phyloP scores from a whole-genome alignment of 2,797 vertebrate genomes.

The Ambastaia sidthimunki region DNA sequence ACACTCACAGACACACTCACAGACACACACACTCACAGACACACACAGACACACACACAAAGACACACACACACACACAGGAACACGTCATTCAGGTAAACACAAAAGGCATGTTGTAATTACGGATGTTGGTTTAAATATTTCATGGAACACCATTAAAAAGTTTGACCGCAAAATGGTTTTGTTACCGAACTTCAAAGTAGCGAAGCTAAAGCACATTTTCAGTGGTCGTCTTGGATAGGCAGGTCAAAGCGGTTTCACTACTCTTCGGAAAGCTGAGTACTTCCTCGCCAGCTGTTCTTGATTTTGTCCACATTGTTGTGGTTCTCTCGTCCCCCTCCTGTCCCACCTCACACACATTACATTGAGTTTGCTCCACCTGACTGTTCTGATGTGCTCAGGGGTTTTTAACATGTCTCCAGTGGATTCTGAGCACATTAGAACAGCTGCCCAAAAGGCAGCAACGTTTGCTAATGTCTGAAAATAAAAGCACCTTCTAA shows the following conservation, averaged over 20 bases:
- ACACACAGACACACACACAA: too few species aligned
- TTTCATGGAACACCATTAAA: background rate
- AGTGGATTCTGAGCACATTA: too few species aligned
- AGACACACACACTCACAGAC: too few species aligned
- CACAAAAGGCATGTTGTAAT: slow-evolving; percentile 9
- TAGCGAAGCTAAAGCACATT: background rate
- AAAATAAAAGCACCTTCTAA: too few species aligned
- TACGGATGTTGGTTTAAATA: background rate
- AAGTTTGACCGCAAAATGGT: slow-evolving; percentile 3
- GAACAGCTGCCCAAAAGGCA: too few species aligned
- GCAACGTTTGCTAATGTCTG: too few species aligned
- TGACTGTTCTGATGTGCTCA: background rate
- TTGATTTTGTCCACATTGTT: slow-evolving; percentile 59
- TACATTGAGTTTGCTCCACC: background rate
- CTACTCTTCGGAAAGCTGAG: slow-evolving; percentile 51
- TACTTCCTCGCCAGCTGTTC: slow-evolving; percentile 62
- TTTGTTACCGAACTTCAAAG: background rate
- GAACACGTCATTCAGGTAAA: slow-evolving; percentile 9
- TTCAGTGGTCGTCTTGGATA: slow-evolving; percentile 45
- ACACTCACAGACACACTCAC: too few species aligned
- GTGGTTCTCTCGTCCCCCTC: background rate
- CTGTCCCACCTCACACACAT: background rate
- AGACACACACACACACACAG: too few species aligned
- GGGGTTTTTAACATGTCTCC: background rate
- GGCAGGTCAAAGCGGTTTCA: slow-evolving; percentile 65